A percentile compares a stretch with the other conserved stretches of the same genome.
These are phyloP conservation scores for Mnemiopsis leidyi DNA, from an alignment of 37 sponge, comb jelly and placozoan genomes.

Conservation along the genomic window DNA sequence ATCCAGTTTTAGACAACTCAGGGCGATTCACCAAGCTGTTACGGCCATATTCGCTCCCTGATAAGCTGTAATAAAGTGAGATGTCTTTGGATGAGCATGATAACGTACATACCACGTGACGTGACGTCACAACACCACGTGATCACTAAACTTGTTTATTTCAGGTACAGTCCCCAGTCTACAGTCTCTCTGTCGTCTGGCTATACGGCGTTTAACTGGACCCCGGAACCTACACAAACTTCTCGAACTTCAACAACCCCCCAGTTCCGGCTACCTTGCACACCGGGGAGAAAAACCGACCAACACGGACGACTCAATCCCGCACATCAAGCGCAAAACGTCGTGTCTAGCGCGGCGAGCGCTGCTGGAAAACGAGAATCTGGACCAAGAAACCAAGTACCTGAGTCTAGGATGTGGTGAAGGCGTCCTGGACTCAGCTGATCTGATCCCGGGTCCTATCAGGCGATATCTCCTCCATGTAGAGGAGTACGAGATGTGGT, in stretches of 20 bases:
- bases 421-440: not conserved
- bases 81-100: too few relatives aligned
- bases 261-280: not conserved
- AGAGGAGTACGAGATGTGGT: constrained; percentile 44
- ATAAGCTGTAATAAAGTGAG: too few relatives aligned
- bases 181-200: constrained; percentile 1
- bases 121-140: not conserved
- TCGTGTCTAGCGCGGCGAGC: not conserved
- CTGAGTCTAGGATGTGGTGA: not conserved
- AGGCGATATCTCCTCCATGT: constrained; percentile 28
- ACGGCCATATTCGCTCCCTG: too few relatives aligned
- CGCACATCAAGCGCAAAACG: constrained; percentile 7
- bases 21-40: too few relatives aligned
- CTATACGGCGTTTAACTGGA: not conserved
- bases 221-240: not conserved
- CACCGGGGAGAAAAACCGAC: not conserved
- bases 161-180: constrained; percentile 26
- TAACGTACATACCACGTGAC: not conserved
- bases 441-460: not conserved
- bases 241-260: not conserved
- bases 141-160: not conserved
- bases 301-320: not conserved
- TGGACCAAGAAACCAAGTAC: not conserved
- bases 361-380: too few relatives aligned
- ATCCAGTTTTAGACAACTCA: too few relatives aligned